Conservation (phyloP, 1,140 invertebrate species). For the Papilio glaucus region DNA sequence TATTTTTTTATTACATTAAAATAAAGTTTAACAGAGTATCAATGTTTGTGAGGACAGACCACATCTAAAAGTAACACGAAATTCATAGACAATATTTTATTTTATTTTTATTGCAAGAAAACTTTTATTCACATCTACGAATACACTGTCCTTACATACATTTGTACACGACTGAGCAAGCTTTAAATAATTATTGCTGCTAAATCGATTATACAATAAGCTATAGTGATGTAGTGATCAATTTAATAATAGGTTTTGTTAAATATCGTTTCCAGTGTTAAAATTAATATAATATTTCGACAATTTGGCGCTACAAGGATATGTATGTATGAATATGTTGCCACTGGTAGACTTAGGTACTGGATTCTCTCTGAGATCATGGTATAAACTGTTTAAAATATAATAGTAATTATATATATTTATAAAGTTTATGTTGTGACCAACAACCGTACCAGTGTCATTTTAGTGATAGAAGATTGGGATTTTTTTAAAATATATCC, state of each 20-base stretch:
- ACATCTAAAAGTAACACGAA: conserved; percentile 36
- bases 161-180: conserved; percentile 51
- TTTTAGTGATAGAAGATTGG: no score
- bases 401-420: neutral
- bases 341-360: conserved; percentile 27
- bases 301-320: conserved; percentile 23
- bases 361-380: conserved; percentile 34
- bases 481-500: no score
- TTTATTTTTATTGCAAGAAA: neutral
- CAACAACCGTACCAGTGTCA: no score
- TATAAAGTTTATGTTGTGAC: no score
- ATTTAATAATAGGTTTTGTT: conserved; percentile 23
- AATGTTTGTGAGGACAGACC: conserved; percentile 51
- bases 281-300: conserved; percentile 23
- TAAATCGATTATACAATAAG: conserved; percentile 33
- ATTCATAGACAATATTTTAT: neutral
- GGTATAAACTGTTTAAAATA: neutral
- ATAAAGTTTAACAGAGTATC: conserved; percentile 50
- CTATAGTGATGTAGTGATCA: conserved; percentile 28
- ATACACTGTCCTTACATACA: conserved; percentile 49
- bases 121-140: conserved; percentile 30
- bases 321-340: conserved; percentile 24
- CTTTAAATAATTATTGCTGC: conserved; percentile 53
- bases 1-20: conserved; percentile 44
- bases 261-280: neutral